phyloP scores from a whole-genome alignment of 1,140 invertebrate species.

The Drosophila nikananu region DNA sequence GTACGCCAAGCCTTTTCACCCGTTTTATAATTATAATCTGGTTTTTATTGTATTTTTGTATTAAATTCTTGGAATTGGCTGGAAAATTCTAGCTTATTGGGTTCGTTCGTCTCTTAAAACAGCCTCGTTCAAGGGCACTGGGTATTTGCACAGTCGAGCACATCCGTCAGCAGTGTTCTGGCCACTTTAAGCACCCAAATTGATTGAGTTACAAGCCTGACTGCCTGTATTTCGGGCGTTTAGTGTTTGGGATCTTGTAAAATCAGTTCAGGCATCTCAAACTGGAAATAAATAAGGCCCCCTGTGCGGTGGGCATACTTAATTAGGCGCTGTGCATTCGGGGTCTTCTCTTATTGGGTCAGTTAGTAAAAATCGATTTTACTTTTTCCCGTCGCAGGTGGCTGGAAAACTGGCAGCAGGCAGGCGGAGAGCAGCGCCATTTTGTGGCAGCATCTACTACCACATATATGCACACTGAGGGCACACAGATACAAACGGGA shows the following conservation, averaged over 20 bases:
- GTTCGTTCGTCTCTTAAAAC: background rate
- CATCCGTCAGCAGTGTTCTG: background rate
- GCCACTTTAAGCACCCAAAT: background rate
- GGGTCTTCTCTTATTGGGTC: constrained; percentile 14
- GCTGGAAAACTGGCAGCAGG: background rate
- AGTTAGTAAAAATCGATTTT: constrained; percentile 3
- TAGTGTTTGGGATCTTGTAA: constrained; percentile 13
- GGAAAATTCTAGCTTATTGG: background rate
- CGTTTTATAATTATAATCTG: too few relatives aligned
- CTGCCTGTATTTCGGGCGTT: background rate
- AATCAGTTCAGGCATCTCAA: constrained; percentile 1
- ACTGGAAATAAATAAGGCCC: constrained; percentile 25
- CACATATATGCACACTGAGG: background rate
- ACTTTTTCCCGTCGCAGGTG: background rate
- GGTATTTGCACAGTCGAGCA: background rate
- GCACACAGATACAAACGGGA: constrained; percentile 1
- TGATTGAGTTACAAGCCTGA: background rate
- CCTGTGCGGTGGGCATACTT: constrained; percentile 12
- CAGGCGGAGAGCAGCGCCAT: constrained; percentile 14
- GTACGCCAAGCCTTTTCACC: too few relatives aligned
- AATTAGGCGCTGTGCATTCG: background rate
- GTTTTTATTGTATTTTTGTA: too few relatives aligned
- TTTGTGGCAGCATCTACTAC: constrained; percentile 34
- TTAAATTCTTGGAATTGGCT: too few relatives aligned
- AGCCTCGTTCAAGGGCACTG: background rate